Evolutionary conservation across 2,797 vertebrate species (phyloP).

Genomic region (Margarornis squamiger): DNA sequence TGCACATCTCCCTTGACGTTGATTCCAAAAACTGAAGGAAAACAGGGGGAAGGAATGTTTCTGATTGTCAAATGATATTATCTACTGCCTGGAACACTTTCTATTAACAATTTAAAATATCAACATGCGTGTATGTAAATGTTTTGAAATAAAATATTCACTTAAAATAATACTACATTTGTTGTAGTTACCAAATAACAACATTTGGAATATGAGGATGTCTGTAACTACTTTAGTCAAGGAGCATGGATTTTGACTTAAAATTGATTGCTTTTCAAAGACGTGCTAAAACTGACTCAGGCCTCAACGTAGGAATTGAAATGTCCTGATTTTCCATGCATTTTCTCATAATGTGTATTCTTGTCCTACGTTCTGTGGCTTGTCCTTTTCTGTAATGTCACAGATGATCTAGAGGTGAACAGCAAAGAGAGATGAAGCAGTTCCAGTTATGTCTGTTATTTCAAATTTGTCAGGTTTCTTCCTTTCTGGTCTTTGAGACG

Average conservation of each 20-base stretch:
- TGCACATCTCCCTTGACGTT: not conserved
- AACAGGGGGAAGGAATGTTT: accelerated
- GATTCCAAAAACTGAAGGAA: not conserved
- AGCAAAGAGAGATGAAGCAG: not conserved
- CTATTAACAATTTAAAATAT: not conserved
- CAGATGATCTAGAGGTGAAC: not conserved
- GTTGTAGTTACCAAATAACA: not conserved
- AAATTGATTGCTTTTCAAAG: not conserved
- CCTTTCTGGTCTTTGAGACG: not conserved
- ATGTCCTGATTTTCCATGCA: not conserved
- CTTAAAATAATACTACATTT: not conserved
- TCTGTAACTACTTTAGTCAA: not conserved
- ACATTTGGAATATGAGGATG: not conserved
- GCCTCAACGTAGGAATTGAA: not conserved
- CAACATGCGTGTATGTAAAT: accelerated
- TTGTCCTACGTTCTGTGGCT: not conserved
- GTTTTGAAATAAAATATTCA: not conserved
- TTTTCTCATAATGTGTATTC: not conserved
- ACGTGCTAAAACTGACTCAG: not conserved
- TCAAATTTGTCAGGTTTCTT: not conserved
- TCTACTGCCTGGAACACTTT: not conserved
- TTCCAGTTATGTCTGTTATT: not conserved
- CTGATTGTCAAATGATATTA: not conserved
- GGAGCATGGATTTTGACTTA: not conserved
- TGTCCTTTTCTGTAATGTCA: not conserved